Evolutionary conservation across 37 sponge, comb jelly and placozoan genomes (phyloP).

Genomic region (Agelas oroides): DNA sequence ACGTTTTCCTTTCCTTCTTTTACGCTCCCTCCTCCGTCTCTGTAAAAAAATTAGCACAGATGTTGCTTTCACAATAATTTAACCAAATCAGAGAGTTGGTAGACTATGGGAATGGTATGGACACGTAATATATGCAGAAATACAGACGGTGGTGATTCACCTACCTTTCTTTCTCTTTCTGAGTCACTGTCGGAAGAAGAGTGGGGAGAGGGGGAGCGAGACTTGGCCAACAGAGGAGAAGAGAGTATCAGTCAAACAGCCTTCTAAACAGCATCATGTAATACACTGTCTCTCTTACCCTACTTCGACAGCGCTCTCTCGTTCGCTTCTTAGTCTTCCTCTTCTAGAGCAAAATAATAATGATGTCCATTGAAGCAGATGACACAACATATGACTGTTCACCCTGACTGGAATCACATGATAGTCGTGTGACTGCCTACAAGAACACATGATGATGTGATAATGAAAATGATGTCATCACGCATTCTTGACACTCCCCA

Average conservation of each 20-base stretch:
- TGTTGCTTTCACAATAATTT: too few species aligned
- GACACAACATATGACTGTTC: too few species aligned
- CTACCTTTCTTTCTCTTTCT: constrained; percentile 36
- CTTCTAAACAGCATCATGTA: background rate
- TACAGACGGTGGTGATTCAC: too few species aligned
- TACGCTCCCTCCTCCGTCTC: constrained; percentile 4
- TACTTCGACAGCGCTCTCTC: constrained; percentile 44
- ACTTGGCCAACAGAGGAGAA: constrained; percentile 26
- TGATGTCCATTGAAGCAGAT: too few species aligned
- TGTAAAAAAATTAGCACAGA: background rate
- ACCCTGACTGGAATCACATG: too few species aligned
- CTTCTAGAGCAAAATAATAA: background rate
- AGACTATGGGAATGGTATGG: too few species aligned
- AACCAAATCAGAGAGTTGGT: too few species aligned
- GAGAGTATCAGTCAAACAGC: background rate
- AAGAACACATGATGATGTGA: too few species aligned
- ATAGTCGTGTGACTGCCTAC: too few species aligned
- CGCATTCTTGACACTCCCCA: too few species aligned
- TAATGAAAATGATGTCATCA: too few species aligned
- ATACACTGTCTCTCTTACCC: constrained; percentile 38
- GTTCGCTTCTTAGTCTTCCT: constrained; percentile 1
- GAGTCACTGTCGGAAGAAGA: constrained; percentile 39
- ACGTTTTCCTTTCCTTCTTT: background rate
- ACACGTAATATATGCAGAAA: too few species aligned
- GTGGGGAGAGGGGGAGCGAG: constrained; percentile 50